Percentiles rank a stretch among this genome's conserved stretches.
These are phyloP conservation scores for Lates calcarifer DNA, from an alignment of 2,113 vertebrate species.

Conservation along the genomic window DNA sequence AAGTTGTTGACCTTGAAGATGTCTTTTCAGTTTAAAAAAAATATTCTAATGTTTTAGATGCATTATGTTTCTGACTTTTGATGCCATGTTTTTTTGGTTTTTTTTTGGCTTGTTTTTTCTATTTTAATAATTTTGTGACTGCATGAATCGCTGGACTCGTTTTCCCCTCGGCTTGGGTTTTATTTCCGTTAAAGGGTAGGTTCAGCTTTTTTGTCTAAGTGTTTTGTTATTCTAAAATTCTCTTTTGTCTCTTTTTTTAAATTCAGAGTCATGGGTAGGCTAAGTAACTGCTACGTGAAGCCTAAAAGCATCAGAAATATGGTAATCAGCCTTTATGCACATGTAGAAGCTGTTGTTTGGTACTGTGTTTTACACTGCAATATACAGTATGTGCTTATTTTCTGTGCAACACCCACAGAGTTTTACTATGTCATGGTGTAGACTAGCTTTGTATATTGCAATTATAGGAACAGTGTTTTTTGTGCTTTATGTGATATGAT, in stretches of 20 bases:
- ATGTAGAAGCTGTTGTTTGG: slow-evolving; percentile 65
- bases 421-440: slow-evolving; percentile 61
- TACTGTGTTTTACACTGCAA: slow-evolving; percentile 61
- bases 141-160: slow-evolving; percentile 56
- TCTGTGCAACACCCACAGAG: slow-evolving; percentile 56
- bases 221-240: slow-evolving; percentile 52
- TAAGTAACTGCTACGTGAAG: slow-evolving; percentile 56
- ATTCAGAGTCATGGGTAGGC: slow-evolving; percentile 47
- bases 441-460: slow-evolving; percentile 73
- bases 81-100: slow-evolving; percentile 23
- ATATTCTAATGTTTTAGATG: slow-evolving; percentile 22
- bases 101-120: neutral
- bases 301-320: slow-evolving; percentile 61
- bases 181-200: slow-evolving; percentile 19
- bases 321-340: slow-evolving; percentile 67
- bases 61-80: slow-evolving; percentile 28
- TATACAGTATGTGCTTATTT: slow-evolving; percentile 67
- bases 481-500: slow-evolving; percentile 77
- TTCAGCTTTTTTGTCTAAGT: slow-evolving; percentile 52
- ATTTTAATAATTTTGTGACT: slow-evolving; percentile 50
- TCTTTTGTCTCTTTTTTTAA: slow-evolving; percentile 55
- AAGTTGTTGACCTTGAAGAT: slow-evolving; percentile 26
- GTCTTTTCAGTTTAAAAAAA: neutral
- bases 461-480: slow-evolving; percentile 67
- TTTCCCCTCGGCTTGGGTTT: slow-evolving; percentile 12